Percentiles rank a stretch among this genome's conserved stretches.
phyloP scores from a whole-genome alignment of 2,888 invertebrate genomes.

The Cerastis leucographa region DNA sequence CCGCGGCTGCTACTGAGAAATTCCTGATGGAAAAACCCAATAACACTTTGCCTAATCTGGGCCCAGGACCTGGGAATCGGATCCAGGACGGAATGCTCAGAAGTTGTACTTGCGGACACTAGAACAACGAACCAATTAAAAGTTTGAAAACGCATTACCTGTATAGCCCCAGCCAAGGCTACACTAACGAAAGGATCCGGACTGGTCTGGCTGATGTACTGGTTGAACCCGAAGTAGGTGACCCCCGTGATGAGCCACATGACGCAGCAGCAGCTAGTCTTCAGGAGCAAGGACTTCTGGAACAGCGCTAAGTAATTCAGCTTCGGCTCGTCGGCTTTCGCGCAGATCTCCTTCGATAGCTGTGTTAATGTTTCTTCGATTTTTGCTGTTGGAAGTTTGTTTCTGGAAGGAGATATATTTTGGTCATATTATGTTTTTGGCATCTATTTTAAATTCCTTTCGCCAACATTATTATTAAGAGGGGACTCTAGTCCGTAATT shows the following conservation, averaged over 20 bases:
- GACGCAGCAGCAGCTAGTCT: constrained; percentile 92
- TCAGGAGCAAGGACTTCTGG: constrained; percentile 91
- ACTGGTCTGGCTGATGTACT: constrained; percentile 94
- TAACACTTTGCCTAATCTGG: no score
- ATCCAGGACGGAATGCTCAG: no score
- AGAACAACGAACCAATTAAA: neutral
- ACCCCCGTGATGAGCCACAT: constrained; percentile 96
- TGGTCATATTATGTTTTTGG: neutral
- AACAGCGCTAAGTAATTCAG: constrained; percentile 92
- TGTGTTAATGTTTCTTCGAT: constrained; percentile 86
- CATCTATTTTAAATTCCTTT: neutral
- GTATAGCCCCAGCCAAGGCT: constrained; percentile 90
- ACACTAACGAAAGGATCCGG: constrained; percentile 96
- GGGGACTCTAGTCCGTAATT: no score
- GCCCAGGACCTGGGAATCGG: no score
- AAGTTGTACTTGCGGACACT: no score
- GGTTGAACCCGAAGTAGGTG: constrained; percentile 96
- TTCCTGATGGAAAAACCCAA: no score
- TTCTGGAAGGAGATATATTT: constrained; percentile 77
- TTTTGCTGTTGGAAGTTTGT: constrained; percentile 86
- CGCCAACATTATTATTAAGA: no score
- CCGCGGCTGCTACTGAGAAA: no score
- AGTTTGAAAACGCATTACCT: constrained; percentile 71
- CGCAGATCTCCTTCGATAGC: constrained; percentile 73
- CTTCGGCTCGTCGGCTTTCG: constrained; percentile 74